These are phyloP conservation scores for Ophraella communa DNA, from an alignment of 2,888 invertebrate genomes.

Conservation along the genomic window DNA sequence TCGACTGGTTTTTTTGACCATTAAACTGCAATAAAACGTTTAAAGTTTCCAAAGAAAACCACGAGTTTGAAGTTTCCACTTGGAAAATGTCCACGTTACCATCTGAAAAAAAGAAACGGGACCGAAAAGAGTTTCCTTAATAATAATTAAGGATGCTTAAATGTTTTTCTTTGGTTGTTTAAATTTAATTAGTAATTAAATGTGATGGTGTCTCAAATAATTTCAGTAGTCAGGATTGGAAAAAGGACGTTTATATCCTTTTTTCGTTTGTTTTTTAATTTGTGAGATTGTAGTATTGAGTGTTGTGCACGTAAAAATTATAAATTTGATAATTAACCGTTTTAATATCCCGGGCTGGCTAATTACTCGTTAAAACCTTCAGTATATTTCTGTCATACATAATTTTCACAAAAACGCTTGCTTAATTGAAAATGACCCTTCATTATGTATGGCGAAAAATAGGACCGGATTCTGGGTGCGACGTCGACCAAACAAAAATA, in stretches of 20 bases:
- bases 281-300: no score
- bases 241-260: no score
- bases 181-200: constrained; percentile 32
- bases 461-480: not conserved
- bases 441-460: constrained; percentile 7
- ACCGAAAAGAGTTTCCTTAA: constrained; percentile 29
- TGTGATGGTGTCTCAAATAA: no score
- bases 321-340: constrained; percentile 12
- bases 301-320: constrained; percentile 5
- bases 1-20: constrained; percentile 38
- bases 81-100: constrained; percentile 42
- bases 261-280: not conserved
- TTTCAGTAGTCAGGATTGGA: no score
- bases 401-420: constrained; percentile 21
- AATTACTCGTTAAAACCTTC: constrained; percentile 21
- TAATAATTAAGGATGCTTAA: constrained; percentile 37
- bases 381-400: constrained; percentile 20
- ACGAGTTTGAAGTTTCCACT: constrained; percentile 44
- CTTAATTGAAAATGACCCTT: constrained; percentile 23
- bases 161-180: constrained; percentile 19
- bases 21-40: constrained; percentile 44
- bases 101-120: constrained; percentile 34
- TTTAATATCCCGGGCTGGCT: constrained; percentile 7
- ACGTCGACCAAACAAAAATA: not conserved
- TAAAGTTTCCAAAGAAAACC: constrained; percentile 44